These are phyloP conservation scores for Tenthredo mesomela DNA, from an alignment of 2,888 invertebrate species.

Conservation along the genomic window DNA sequence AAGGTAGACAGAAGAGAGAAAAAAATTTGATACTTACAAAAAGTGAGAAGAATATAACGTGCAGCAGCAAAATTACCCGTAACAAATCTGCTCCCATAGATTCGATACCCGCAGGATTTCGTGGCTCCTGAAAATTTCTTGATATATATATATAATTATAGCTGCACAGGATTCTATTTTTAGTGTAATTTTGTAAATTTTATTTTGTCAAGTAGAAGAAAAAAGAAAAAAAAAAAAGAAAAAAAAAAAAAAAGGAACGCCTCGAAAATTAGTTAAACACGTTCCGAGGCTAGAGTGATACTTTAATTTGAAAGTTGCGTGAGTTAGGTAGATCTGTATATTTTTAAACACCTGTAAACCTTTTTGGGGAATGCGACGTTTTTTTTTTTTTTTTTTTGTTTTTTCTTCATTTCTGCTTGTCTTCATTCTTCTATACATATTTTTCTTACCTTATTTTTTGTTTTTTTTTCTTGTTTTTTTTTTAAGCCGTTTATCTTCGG, in stretches of 20 bases:
- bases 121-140: not conserved
- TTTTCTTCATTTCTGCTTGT: not conserved
- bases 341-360: conserved; percentile 36
- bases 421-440: not conserved
- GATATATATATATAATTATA: not conserved
- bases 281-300: conserved; percentile 1
- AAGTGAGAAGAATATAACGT: not conserved
- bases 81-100: not conserved
- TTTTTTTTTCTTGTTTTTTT: not conserved
- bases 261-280: conserved; percentile 26
- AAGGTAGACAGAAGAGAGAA: not conserved
- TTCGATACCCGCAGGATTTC: not conserved
- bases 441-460: not conserved
- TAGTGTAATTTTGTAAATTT: not conserved
- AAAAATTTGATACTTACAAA: not conserved
- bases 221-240: not conserved
- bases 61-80: not conserved
- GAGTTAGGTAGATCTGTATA: conserved; percentile 28
- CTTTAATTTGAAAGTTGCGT: conserved; percentile 26
- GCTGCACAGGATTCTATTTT: not conserved
- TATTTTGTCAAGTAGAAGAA: not conserved
- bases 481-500: conserved; percentile 9
- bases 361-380: conserved; percentile 14
- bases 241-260: not conserved
- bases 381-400: not conserved